These are phyloP conservation scores for Mellilla xanthometata DNA, from an alignment of 2,888 invertebrate species.

Conservation along the genomic window DNA sequence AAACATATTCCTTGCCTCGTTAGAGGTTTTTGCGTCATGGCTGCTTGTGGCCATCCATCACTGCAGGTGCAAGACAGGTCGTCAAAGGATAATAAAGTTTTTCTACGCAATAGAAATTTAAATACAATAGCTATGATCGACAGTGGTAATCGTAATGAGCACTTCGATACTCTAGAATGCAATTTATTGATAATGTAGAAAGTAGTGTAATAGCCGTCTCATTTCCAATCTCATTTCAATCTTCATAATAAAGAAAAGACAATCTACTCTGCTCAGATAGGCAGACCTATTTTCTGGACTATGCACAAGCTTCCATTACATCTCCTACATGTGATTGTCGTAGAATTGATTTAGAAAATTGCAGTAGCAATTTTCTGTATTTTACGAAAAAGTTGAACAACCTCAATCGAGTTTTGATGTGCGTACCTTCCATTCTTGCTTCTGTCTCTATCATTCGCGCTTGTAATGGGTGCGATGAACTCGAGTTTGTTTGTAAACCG, in stretches of 20 bases:
- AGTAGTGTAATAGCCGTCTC: slow-evolving; percentile 8
- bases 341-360: slow-evolving; percentile 50
- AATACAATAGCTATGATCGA: slow-evolving; percentile 5
- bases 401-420: slow-evolving; percentile 50
- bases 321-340: slow-evolving; percentile 29
- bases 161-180: neutral
- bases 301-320: slow-evolving; percentile 26
- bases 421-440: slow-evolving; percentile 42
- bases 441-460: slow-evolving; percentile 46
- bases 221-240: slow-evolving; percentile 16
- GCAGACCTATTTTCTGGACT: slow-evolving; percentile 26
- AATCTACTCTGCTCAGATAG: slow-evolving; percentile 11
- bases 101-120: slow-evolving; percentile 10
- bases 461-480: slow-evolving; percentile 50
- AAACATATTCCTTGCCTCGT: slow-evolving; percentile 36
- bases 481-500: slow-evolving; percentile 68
- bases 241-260: slow-evolving; percentile 12
- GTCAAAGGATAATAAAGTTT: slow-evolving; percentile 30
- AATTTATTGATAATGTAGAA: slow-evolving; percentile 4
- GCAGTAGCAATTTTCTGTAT: slow-evolving; percentile 54
- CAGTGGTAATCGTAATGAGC: slow-evolving; percentile 1
- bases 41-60: slow-evolving; percentile 43
- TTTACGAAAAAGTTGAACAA: slow-evolving; percentile 63
- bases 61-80: slow-evolving; percentile 24
- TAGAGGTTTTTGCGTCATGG: slow-evolving; percentile 34